Conservation (phyloP, 1,140 invertebrate genomes). For the Lamellibrachia luymesi region DNA sequence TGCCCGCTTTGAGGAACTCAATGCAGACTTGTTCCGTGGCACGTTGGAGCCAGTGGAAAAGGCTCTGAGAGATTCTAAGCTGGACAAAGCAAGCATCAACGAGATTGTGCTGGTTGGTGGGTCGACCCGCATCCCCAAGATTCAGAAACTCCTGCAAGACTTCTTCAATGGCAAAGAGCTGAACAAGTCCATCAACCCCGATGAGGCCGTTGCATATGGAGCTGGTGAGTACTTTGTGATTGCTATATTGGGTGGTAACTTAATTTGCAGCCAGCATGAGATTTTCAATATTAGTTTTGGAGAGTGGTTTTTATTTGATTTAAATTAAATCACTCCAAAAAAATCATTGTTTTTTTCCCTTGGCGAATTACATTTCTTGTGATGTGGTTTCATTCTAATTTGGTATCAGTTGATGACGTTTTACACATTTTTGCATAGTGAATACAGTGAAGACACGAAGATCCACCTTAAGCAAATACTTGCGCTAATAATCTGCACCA, state of each 20-base stretch:
- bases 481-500: not conserved
- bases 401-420: no score
- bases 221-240: conserved; percentile 52
- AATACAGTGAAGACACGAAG: no score
- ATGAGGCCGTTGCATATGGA: conserved; percentile 82
- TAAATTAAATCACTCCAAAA: no score
- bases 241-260: conserved; percentile 32
- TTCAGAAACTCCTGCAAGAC: conserved; percentile 90
- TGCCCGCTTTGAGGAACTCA: conserved; percentile 70
- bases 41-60: conserved; percentile 96
- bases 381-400: no score
- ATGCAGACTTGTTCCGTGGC: conserved; percentile 82
- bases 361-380: no score
- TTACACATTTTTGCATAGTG: no score
- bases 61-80: conserved; percentile 86
- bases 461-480: no score
- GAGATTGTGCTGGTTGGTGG: conserved; percentile 97
- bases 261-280: no score
- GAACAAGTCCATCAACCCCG: conserved; percentile 80
- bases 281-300: no score
- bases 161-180: conserved; percentile 96
- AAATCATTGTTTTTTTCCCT: no score
- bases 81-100: conserved; percentile 87
- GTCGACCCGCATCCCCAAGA: conserved; percentile 97
- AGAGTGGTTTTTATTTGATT: no score